Conservation (phyloP, 2,113 vertebrate genomes). For the Butorides virescens region DNA sequence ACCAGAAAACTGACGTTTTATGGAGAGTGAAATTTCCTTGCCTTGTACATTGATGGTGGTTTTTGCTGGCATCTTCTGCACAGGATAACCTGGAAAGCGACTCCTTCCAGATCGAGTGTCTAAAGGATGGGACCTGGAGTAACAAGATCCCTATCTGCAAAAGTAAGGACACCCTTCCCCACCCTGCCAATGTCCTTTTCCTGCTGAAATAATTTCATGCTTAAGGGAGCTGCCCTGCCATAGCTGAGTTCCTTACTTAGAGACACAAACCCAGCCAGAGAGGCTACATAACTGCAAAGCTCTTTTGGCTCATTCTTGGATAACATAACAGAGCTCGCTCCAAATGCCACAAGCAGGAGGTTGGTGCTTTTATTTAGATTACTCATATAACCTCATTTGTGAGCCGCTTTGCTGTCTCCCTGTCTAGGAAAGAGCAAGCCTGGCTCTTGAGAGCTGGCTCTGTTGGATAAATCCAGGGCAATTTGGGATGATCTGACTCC, state of each 20-base stretch:
- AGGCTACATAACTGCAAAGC: constrained; percentile 22
- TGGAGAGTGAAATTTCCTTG: neutral
- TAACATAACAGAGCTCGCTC: neutral
- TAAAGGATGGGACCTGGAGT: constrained; percentile 87
- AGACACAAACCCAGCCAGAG: neutral
- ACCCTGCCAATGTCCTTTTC: neutral
- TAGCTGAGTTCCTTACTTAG: constrained; percentile 13
- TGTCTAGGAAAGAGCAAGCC: neutral
- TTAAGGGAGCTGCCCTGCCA: neutral
- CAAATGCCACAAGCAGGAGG: constrained; percentile 20
- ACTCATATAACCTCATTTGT: neutral
- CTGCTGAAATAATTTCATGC: neutral
- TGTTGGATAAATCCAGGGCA: neutral
- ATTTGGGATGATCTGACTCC: neutral
- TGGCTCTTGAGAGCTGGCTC: neutral
- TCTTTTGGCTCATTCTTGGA: constrained; percentile 21
- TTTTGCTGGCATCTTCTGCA: neutral
- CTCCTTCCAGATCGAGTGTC: constrained; percentile 85
- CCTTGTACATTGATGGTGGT: neutral
- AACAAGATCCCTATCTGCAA: constrained; percentile 82
- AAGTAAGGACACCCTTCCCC: constrained; percentile 78
- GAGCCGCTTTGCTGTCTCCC: neutral
- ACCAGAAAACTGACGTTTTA: neutral
- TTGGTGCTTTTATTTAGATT: constrained; percentile 26
- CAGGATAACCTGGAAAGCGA: constrained; percentile 82